These are phyloP conservation scores for Dryobota labecula DNA, from an alignment of 2,888 invertebrate genomes.

Conservation along the genomic window DNA sequence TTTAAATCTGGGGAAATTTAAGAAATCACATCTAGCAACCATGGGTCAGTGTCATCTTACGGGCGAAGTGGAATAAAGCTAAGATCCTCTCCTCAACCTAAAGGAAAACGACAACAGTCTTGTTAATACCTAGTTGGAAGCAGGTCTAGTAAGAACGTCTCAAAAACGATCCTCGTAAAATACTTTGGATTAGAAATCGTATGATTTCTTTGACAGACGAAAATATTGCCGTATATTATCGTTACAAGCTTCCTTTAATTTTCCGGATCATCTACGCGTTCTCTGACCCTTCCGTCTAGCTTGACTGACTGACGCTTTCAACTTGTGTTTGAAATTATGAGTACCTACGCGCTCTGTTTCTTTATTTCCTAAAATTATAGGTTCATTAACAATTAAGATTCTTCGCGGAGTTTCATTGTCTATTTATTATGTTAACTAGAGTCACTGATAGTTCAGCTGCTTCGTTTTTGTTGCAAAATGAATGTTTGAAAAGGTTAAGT, in stretches of 20 bases:
- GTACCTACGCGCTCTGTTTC: constrained; percentile 13
- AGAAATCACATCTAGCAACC: too few species aligned
- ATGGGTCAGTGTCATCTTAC: too few species aligned
- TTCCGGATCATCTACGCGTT: not conserved
- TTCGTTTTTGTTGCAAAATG: constrained; percentile 4
- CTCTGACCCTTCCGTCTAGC: constrained; percentile 4
- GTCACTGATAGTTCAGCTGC: not conserved
- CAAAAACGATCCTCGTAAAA: not conserved
- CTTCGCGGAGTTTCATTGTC: not conserved
- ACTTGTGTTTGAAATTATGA: not conserved
- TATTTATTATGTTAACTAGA: not conserved
- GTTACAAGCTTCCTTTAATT: not conserved
- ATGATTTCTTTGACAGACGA: not conserved
- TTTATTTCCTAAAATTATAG: not conserved
- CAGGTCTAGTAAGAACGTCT: too few species aligned
- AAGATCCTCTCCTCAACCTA: too few species aligned
- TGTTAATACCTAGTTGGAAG: too few species aligned
- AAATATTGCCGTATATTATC: not conserved
- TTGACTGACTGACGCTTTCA: not conserved
- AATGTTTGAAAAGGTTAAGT: constrained; percentile 14
- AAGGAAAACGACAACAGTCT: too few species aligned
- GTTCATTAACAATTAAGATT: not conserved
- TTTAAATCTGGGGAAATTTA: too few species aligned
- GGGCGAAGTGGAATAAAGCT: too few species aligned
- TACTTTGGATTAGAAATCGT: not conserved